Conservation (phyloP, 2,888 invertebrate genomes). For the Hoplodrina ambigua region DNA sequence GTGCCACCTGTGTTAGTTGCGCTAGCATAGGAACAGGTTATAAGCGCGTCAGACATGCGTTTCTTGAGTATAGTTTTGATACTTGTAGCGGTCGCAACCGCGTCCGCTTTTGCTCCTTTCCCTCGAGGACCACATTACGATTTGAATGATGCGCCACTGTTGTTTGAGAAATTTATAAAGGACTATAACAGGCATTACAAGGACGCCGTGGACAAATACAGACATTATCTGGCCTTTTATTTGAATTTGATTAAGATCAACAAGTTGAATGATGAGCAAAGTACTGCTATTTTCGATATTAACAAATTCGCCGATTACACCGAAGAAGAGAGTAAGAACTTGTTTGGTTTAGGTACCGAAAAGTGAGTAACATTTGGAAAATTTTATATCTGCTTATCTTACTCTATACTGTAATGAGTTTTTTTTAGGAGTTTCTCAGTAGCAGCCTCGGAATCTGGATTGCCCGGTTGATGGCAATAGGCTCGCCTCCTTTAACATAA, state of each 20-base stretch:
- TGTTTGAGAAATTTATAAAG: conserved; percentile 70
- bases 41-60: conserved; percentile 29
- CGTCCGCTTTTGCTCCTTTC: conserved; percentile 16
- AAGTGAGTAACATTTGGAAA: background rate
- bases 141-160: conserved; percentile 59
- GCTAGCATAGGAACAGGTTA: conserved; percentile 4
- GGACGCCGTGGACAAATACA: conserved; percentile 66
- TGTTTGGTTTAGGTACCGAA: background rate
- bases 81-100: conserved; percentile 51
- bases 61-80: conserved; percentile 38
- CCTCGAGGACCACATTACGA: conserved; percentile 63
- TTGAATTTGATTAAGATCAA: conserved; percentile 66
- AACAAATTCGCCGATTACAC: conserved; percentile 74
- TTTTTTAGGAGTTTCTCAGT: too few species aligned
- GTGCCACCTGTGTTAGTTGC: background rate
- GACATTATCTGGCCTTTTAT: conserved; percentile 70
- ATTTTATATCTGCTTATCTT: too few species aligned
- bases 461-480: too few species aligned
- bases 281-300: conserved; percentile 64
- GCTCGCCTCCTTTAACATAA: too few species aligned
- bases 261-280: conserved; percentile 49
- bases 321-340: conserved; percentile 54
- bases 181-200: conserved; percentile 70
- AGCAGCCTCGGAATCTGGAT: too few species aligned
- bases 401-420: too few species aligned